Evolutionary conservation across 2,797 vertebrate genomes (phyloP).

Genomic region (Psittacula derbiana): DNA sequence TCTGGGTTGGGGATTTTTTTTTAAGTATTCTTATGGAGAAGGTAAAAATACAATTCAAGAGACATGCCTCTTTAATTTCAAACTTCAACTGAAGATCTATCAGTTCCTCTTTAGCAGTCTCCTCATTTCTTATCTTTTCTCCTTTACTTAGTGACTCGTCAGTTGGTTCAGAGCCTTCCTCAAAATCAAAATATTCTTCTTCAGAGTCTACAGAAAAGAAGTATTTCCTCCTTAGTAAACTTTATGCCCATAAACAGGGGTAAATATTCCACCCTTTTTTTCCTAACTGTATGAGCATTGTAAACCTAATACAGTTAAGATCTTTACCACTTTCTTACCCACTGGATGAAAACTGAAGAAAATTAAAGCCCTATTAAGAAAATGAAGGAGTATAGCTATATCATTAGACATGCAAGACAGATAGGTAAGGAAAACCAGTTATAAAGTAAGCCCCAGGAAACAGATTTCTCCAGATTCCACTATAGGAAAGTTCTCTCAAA

Average conservation of each 20-base stretch:
- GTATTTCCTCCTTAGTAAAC: not conserved
- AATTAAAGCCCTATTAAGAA: not conserved
- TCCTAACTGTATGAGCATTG: not conserved
- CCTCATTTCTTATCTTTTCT: conserved; percentile 38
- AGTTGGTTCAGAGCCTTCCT: conserved; percentile 29
- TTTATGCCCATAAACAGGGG: not conserved
- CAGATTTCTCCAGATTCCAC: not conserved
- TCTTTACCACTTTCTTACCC: not conserved
- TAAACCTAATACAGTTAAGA: not conserved
- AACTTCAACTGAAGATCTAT: conserved; percentile 88
- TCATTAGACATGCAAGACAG: not conserved
- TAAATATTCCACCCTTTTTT: not conserved
- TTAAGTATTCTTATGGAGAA: not conserved
- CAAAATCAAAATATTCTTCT: conserved; percentile 85
- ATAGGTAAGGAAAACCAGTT: not conserved
- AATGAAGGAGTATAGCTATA: not conserved
- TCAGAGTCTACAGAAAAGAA: conserved; percentile 82
- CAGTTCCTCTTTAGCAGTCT: conserved; percentile 80
- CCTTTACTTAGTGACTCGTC: not conserved
- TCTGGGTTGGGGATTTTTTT: not conserved
- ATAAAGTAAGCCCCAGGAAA: not conserved
- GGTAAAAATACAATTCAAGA: not conserved
- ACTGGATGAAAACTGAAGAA: not conserved
- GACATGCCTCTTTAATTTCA: conserved; percentile 87
- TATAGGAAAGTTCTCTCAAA: not conserved